phyloP scores from a whole-genome alignment of 2,113 vertebrate genomes.

The Ictidomys tridecemlineatus region DNA sequence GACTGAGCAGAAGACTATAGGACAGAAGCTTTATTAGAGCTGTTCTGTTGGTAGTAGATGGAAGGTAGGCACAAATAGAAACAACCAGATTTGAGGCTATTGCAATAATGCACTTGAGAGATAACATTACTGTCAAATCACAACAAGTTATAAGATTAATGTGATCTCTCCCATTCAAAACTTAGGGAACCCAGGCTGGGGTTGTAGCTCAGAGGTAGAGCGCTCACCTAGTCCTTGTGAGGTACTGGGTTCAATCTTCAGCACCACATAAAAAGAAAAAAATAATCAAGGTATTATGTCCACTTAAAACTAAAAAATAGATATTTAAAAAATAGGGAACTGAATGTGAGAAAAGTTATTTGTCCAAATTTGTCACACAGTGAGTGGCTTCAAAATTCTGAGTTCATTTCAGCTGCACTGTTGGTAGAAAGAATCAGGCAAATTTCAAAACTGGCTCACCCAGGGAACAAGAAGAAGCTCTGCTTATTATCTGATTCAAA shows the following conservation, averaged over 20 bases:
- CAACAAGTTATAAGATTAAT: background rate
- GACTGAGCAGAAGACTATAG: background rate
- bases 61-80: background rate
- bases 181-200: too few species aligned
- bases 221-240: too few species aligned
- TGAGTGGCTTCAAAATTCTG: background rate
- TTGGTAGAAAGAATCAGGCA: constrained; percentile 53
- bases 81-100: background rate
- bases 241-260: too few species aligned
- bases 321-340: background rate
- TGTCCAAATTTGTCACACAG: background rate
- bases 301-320: too few species aligned
- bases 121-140: background rate
- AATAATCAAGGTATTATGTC: too few species aligned
- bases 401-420: background rate
- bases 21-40: background rate
- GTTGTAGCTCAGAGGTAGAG: too few species aligned
- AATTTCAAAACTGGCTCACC: constrained; percentile 46
- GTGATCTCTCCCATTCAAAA: background rate
- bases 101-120: background rate
- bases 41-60: background rate
- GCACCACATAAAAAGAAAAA: too few species aligned
- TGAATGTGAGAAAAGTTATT: background rate
- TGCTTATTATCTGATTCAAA: constrained; percentile 56
- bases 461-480: constrained; percentile 19